Evolutionary conservation across 2,797 vertebrate genomes (phyloP), one percentile per base, ranked within the genome.

Genomic region (Apodemus agrarius): DNA sequence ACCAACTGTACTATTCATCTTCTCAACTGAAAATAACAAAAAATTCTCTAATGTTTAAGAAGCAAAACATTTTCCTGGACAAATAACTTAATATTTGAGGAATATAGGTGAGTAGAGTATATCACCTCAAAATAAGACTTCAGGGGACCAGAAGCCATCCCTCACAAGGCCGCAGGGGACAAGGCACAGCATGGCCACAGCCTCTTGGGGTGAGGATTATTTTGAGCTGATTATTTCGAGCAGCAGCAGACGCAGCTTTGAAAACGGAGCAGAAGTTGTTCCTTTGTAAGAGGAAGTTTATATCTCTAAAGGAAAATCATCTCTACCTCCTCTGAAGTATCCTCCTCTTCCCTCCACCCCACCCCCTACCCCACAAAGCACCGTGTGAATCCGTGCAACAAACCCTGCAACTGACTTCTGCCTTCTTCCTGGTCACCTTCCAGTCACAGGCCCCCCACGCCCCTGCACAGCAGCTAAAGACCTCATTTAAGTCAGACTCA

Each of bases 161-260:
- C 34, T 84, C 74, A 67, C 43, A 22, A 85, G 40, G 67, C 29
- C 0, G 3, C 11, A 7, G 61, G 46, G 52, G 43, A 72, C 65
- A 21, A 54, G 19, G 6, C 0, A 1, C 22, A 54, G 24, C 34
- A 26, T 37, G 46, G 63, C 3, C 67, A 92, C 69, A 29, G 78
- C 59, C 94, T 26, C 84, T 61, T 89, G 19, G 26, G 31, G 11
- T 79, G 24, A 92, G 94, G 85, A 89, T 95, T 84, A 84, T 61
- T 83, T 59, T 92, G 69, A 95, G 79, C 69, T 59, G 59, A 76
- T 89, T 95, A 89, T 83, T 92, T 74, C 65, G 19, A 91, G 72
- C 37, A 43, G 78, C 7, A 63, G 52, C 11, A 84, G 79, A 84
- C 59, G 83, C 26, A 49, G 91, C 40, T 95, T 80, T 79, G 72